Base-by-base conservation (phyloP, 2,797 vertebrate species). In the Gallinago nigripennis region DNA sequence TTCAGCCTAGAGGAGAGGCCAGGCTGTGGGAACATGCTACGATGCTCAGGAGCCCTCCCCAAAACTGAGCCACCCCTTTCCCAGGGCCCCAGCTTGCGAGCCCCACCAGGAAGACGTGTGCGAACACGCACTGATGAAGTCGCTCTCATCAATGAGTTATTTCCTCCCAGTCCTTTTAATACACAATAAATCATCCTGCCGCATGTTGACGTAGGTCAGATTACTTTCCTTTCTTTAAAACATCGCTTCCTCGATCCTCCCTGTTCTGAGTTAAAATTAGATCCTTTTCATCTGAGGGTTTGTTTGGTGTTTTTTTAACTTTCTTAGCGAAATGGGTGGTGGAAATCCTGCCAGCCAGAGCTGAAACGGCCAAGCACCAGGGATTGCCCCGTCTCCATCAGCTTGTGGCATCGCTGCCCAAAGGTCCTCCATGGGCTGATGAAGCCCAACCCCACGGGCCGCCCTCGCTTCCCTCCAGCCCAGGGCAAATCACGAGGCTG, bases 101-200 rank as follows among this genome's bases (percentile, higher is more conserved):
- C 15, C 65, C n/a, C 4, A 0, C 2, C 54, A 93, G 77, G 81
- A 86, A 66, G 63, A 82, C 0, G 1, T 25, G 73, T 21, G 27
- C 2, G 9, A 70, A 27, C 84, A 51, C 0, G 0, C 35, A 45
- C 28, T 33, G 48, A 53, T 28, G 54, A 70, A 66, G 81, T 82
- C 45, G 1, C 81, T 72, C 83, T 95, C 92, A 79, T 86, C 80
- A 79, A 88, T 39, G 93, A 78, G 37, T 90, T 95, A 93, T 95
- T 95, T 95, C 93, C 92, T 96, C 83, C 73, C 1, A 0, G 4
- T 51, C 77, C 71, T 82, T 69, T 86, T 92, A 25, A 93, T 94
- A 58, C 68, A 60, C 56, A 24, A 68, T 88, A 85, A 92, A 63
- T 78, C 28, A 43, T 48, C 78, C 53, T 45, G 54, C n/a, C 16